Percentiles rank a stretch among this genome's conserved stretches.
Conservation (phyloP, 2,888 invertebrate genomes). For the Thymelicus lineola region DNA sequence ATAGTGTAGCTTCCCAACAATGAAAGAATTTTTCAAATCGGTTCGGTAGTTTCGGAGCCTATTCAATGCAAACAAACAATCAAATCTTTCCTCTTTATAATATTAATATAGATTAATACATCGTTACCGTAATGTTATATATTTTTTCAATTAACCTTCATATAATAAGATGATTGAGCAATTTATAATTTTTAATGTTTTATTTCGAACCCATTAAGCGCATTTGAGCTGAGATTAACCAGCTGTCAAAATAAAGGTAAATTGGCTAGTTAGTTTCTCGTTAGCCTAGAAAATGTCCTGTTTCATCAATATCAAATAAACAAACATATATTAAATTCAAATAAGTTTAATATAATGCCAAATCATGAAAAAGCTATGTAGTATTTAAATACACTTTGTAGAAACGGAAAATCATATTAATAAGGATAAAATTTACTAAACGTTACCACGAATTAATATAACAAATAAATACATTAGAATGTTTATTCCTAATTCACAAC, state of each 20-base stretch:
- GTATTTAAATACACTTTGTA: too few species aligned
- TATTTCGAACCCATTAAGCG: conserved; percentile 7
- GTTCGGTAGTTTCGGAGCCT: too few species aligned
- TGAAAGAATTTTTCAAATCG: too few species aligned
- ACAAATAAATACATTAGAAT: too few species aligned
- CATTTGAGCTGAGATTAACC: conserved; percentile 6
- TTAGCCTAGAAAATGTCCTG: conserved; percentile 10
- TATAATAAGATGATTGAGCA: conserved; percentile 42
- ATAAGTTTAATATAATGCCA: neutral
- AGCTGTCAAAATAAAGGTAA: conserved; percentile 20
- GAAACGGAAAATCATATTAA: too few species aligned
- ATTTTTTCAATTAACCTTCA: conserved; percentile 44
- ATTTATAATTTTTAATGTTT: conserved; percentile 20
- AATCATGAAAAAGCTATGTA: neutral
- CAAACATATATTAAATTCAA: neutral
- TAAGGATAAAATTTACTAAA: too few species aligned
- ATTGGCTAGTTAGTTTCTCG: conserved; percentile 8
- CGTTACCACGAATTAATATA: too few species aligned
- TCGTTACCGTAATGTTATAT: conserved; percentile 13
- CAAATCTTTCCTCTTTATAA: too few species aligned
- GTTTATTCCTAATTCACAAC: too few species aligned
- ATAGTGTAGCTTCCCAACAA: too few species aligned
- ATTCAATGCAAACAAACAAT: too few species aligned
- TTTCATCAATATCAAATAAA: conserved; percentile 2
- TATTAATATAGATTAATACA: too few species aligned